Conservation (phyloP, 2,113 vertebrate species). For the Thomomys bottae region DNA sequence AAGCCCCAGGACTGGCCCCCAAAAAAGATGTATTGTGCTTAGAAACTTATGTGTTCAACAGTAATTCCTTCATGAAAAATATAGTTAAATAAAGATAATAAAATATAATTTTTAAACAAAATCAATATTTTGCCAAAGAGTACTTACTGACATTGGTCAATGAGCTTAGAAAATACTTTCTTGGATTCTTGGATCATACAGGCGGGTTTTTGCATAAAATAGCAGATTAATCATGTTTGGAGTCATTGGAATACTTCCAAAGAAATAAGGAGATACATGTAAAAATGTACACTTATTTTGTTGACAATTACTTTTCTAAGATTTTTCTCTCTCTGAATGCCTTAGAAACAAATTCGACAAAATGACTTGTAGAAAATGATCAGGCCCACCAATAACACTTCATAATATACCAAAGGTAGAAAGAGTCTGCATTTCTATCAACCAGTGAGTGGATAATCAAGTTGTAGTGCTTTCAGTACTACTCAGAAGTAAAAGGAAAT, state of each 20-base stretch:
- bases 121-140: neutral
- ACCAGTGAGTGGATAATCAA: neutral
- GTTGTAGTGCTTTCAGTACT: neutral
- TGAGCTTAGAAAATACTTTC: too few relatives aligned
- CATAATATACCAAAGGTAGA: neutral
- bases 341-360: neutral
- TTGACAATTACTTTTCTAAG: neutral
- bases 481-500: neutral
- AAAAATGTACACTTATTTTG: neutral
- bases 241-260: too few relatives aligned
- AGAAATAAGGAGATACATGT: neutral
- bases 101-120: neutral
- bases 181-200: too few relatives aligned
- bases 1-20: too few relatives aligned
- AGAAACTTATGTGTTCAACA: too few relatives aligned
- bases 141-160: too few relatives aligned
- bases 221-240: neutral
- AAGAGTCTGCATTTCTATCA: neutral
- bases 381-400: neutral
- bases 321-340: neutral
- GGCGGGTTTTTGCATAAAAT: neutral
- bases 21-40: too few relatives aligned
- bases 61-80: too few relatives aligned
- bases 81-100: too few relatives aligned
- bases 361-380: constrained; percentile 21